Conservation (phyloP, 2,888 invertebrate genomes). For the Diaphora mendica region DNA sequence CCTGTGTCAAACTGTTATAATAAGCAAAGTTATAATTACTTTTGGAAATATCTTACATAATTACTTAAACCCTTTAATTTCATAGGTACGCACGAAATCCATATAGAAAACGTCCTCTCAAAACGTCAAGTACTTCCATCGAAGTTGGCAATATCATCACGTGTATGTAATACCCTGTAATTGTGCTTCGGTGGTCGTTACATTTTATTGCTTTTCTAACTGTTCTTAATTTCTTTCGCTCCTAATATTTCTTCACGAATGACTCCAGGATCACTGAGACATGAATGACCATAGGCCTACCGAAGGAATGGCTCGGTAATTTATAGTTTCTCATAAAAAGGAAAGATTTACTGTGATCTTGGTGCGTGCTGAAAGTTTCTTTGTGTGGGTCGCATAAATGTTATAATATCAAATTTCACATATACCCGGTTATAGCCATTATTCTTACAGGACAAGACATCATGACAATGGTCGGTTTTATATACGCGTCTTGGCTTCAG, state of each 20-base stretch:
- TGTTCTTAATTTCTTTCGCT: constrained; percentile 54
- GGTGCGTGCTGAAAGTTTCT: constrained; percentile 30
- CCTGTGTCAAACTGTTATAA: constrained; percentile 21
- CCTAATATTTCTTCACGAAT: constrained; percentile 40
- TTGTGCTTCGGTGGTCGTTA: constrained; percentile 61
- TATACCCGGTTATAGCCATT: constrained; percentile 48
- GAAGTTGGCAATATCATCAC: constrained; percentile 49
- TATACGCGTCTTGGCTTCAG: constrained; percentile 33
- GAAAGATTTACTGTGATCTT: constrained; percentile 44
- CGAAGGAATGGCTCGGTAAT: constrained; percentile 40
- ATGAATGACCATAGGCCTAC: constrained; percentile 36
- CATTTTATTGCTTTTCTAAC: constrained; percentile 64
- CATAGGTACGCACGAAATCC: constrained; percentile 22
- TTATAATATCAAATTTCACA: constrained; percentile 50
- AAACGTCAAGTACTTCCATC: constrained; percentile 30
- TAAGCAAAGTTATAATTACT: constrained; percentile 37
- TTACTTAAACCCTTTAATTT: constrained; percentile 38
- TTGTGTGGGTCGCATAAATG: constrained; percentile 42
- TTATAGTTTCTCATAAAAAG: constrained; percentile 54
- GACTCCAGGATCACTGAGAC: constrained; percentile 45
- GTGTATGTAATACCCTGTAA: constrained; percentile 61
- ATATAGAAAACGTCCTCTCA: constrained; percentile 41
- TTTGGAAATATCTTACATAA: constrained; percentile 25
- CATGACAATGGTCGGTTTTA: constrained; percentile 42
- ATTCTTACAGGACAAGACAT: constrained; percentile 34